phyloP scores from a whole-genome alignment of 2,888 invertebrate species.

The Hyposoter didymator region DNA sequence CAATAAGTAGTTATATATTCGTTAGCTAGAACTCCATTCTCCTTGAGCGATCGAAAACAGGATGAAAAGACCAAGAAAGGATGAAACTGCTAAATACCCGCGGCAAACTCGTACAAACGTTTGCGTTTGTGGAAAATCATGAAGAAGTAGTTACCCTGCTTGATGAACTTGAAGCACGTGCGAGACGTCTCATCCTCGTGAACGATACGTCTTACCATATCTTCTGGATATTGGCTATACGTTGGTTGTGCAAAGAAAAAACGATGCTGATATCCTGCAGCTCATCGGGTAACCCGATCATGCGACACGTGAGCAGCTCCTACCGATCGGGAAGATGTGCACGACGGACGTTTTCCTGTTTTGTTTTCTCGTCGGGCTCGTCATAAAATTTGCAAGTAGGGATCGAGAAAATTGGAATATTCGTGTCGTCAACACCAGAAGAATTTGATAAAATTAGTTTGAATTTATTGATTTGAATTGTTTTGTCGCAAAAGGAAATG shows the following conservation, averaged over 20 bases:
- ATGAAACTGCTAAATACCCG: conserved; percentile 66
- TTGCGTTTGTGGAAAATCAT: conserved; percentile 65
- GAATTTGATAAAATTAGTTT: background rate
- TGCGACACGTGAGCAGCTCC: conserved; percentile 27
- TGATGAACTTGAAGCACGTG: conserved; percentile 69
- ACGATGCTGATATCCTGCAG: conserved; percentile 22
- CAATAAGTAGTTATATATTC: conserved; percentile 12
- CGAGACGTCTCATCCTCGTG: conserved; percentile 57
- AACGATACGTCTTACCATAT: conserved; percentile 28
- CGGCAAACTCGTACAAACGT: conserved; percentile 38
- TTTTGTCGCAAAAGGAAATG: conserved; percentile 1
- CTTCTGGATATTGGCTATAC: conserved; percentile 28
- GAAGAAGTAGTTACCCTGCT: conserved; percentile 66
- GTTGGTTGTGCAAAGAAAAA: background rate
- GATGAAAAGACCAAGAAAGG: conserved; percentile 55
- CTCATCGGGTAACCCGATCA: conserved; percentile 49
- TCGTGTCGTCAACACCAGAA: background rate
- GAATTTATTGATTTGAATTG: background rate
- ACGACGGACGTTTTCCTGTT: background rate
- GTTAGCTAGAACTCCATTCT: conserved; percentile 26
- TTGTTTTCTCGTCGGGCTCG: background rate
- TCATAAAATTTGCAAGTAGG: background rate
- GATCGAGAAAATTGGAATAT: background rate
- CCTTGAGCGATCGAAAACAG: conserved; percentile 34
- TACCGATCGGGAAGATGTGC: conserved; percentile 38